A percentile compares a stretch with the other conserved stretches of the same genome.
Conservation (phyloP, 2,797 vertebrate species). For the Hippopotamyrus pictus region DNA sequence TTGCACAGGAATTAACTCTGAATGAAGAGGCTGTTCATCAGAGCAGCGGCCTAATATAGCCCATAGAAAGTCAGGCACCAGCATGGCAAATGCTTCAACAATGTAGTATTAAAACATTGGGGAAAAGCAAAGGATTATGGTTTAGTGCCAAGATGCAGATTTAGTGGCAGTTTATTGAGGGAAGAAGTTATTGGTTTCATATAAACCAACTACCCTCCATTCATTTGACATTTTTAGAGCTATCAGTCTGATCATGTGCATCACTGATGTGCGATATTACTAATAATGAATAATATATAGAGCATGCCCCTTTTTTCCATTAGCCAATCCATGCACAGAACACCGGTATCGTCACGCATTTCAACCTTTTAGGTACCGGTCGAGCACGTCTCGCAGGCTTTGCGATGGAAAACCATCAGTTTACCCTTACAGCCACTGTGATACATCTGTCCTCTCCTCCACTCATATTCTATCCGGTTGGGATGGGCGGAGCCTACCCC, state of each 20-base stretch:
- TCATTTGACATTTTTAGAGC: neutral
- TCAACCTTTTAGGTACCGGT: neutral
- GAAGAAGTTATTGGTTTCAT: slow-evolving; percentile 5
- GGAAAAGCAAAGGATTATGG: slow-evolving; percentile 14
- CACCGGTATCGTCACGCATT: neutral
- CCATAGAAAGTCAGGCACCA: neutral
- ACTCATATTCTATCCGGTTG: neutral
- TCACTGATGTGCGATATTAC: neutral
- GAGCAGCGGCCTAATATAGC: neutral
- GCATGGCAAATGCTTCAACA: slow-evolving; percentile 1
- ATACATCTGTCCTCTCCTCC: neutral
- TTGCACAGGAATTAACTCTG: slow-evolving; percentile 1
- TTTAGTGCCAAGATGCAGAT: slow-evolving; percentile 14
- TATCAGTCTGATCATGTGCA: slow-evolving; percentile 13
- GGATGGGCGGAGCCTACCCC: neutral
- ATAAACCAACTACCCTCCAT: neutral
- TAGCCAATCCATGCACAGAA: neutral
- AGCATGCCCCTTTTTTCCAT: neutral
- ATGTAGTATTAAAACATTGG: neutral
- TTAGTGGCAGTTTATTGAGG: neutral
- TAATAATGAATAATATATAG: neutral
- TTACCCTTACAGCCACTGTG: neutral
- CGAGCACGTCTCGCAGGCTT: neutral
- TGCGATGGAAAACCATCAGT: neutral
- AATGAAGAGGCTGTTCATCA: slow-evolving; percentile 3